Percentiles rank a stretch among this genome's conserved stretches.
Conservation (phyloP, 2,888 invertebrate genomes). For the Arge pagana region DNA sequence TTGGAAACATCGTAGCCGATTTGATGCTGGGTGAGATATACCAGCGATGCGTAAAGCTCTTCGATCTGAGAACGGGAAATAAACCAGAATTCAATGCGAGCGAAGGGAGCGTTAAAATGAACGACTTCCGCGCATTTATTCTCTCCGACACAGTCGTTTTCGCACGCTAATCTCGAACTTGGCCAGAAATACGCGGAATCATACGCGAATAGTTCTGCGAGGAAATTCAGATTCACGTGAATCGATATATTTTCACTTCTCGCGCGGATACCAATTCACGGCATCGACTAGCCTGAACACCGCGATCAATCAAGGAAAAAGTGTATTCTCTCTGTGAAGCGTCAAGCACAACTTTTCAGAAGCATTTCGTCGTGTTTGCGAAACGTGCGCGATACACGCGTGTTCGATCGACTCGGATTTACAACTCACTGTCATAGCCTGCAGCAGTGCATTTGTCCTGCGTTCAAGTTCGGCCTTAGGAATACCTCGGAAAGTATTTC, state of each 20-base stretch:
- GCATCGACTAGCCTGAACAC: too few species aligned
- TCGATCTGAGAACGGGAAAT: conserved; percentile 79
- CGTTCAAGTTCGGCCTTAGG: conserved; percentile 76
- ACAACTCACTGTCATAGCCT: conserved; percentile 80
- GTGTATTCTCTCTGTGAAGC: not conserved
- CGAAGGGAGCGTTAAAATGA: conserved; percentile 2
- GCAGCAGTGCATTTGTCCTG: conserved; percentile 74
- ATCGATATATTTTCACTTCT: too few species aligned
- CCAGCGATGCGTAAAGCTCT: conserved; percentile 81
- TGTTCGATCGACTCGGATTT: too few species aligned
- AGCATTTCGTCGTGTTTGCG: not conserved
- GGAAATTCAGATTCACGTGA: too few species aligned
- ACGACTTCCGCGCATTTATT: too few species aligned
- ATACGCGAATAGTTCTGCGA: too few species aligned
- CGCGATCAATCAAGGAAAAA: not conserved
- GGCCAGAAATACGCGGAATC: too few species aligned
- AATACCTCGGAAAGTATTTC: conserved; percentile 76
- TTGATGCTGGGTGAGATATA: conserved; percentile 83
- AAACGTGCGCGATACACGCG: not conserved
- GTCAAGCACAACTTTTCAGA: too few species aligned
- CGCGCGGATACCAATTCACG: too few species aligned
- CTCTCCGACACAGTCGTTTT: too few species aligned
- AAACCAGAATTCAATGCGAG: too few species aligned
- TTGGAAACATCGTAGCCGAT: conserved; percentile 78
- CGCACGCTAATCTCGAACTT: too few species aligned